A percentile compares a stretch with the other conserved stretches of the same genome.
phyloP scores from a whole-genome alignment of 2,113 vertebrate species.

The Pantherophis guttatus region DNA sequence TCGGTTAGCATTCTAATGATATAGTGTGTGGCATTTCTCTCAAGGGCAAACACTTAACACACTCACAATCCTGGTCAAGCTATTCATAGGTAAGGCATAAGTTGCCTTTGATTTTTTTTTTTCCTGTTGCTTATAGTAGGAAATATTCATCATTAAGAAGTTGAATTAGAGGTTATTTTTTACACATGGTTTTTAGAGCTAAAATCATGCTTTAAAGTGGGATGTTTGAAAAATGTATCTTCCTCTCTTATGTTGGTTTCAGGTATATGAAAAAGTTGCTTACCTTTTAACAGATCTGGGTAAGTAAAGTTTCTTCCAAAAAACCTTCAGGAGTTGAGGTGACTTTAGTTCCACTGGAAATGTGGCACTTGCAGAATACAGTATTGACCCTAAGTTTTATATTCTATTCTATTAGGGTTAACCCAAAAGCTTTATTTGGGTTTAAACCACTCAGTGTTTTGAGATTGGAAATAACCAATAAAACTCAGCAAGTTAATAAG shows the following conservation, averaged over 20 bases:
- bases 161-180: not conserved
- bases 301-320: constrained; percentile 64
- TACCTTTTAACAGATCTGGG: constrained; percentile 94
- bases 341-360: not conserved
- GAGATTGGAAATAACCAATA: not conserved
- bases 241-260: constrained; percentile 45
- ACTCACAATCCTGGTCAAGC: not conserved
- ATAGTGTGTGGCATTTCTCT: not conserved
- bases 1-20: not conserved
- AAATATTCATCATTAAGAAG: not conserved
- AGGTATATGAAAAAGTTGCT: constrained; percentile 98
- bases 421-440: not conserved
- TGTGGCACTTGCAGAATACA: not conserved
- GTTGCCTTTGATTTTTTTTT: not conserved
- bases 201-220: not conserved
- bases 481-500: not conserved
- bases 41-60: not conserved
- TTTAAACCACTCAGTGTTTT: not conserved
- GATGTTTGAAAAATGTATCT: constrained; percentile 18
- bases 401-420: not conserved
- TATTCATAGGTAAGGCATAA: not conserved
- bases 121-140: not conserved
- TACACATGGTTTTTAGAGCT: not conserved
- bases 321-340: not conserved
- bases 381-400: not conserved